A percentile compares a stretch with the other conserved stretches of the same genome.
Conservation (phyloP, 2,797 vertebrate genomes). For the Microhierax caerulescens region DNA sequence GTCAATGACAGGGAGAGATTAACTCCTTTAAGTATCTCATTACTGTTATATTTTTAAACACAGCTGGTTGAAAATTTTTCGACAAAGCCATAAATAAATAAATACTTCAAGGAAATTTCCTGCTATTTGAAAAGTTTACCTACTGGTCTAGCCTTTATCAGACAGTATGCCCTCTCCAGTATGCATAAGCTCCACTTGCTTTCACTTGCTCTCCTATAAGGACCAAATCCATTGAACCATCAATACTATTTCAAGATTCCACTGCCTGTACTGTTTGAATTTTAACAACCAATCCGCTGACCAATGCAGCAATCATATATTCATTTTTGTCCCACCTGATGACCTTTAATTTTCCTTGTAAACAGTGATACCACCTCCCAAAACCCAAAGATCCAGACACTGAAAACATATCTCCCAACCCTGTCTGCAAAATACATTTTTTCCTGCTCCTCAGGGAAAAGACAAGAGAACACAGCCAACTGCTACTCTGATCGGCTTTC, state of each 20-base stretch:
- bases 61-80: conserved; percentile 21
- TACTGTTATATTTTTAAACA: conserved; percentile 51
- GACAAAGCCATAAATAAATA: conserved; percentile 40
- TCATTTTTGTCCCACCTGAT: neutral
- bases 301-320: neutral
- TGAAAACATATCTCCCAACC: neutral
- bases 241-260: neutral
- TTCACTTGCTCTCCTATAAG: neutral
- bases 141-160: neutral
- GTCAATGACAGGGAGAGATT: conserved; percentile 10
- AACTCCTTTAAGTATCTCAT: conserved; percentile 46
- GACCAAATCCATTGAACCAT: neutral
- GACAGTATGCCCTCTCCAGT: neutral
- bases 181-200: neutral
- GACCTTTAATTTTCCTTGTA: neutral
- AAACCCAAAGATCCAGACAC: neutral
- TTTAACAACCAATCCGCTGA: neutral
- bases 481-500: neutral
- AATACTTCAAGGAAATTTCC: conserved; percentile 42
- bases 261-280: neutral
- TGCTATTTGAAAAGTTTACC: neutral
- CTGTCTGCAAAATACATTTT: neutral
- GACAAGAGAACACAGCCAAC: neutral
- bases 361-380: neutral
- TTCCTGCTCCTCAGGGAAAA: neutral